Evolutionary conservation across 1,140 invertebrate species (phyloP).

Genomic region (Atta colombica): DNA sequence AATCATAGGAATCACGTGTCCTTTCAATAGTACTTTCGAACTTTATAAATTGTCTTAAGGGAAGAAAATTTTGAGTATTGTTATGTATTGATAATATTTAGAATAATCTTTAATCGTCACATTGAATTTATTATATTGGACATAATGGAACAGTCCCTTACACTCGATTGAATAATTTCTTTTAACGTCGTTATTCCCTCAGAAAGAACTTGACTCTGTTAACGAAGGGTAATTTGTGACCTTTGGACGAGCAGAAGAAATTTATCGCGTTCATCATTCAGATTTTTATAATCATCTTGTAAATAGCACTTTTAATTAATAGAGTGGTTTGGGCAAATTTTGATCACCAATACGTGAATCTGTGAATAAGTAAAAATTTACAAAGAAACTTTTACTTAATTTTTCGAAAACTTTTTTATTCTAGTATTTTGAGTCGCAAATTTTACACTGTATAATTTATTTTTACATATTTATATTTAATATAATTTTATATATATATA

Average conservation of each 20-base stretch:
- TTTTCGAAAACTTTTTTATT: no score
- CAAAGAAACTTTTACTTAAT: background rate
- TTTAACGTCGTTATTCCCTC: background rate
- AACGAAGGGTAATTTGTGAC: constrained; percentile 51
- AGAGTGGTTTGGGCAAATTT: background rate
- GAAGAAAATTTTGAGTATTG: background rate
- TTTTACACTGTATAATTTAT: no score
- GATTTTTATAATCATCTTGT: background rate
- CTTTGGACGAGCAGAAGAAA: constrained; percentile 47
- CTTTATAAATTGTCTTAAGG: background rate
- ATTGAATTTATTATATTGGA: background rate
- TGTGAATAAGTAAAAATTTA: background rate
- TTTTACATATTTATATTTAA: constrained; percentile 21
- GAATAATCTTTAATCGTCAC: background rate
- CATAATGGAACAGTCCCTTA: constrained; percentile 10
- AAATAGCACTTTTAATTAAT: constrained; percentile 3
- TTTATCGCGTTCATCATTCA: constrained; percentile 37
- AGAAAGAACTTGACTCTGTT: constrained; percentile 30
- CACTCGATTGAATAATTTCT: constrained; percentile 7
- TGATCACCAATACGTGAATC: background rate
- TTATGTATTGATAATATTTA: background rate
- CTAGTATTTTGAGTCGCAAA: no score
- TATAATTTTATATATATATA: background rate
- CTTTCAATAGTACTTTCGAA: background rate
- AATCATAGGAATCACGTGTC: background rate